Conservation (phyloP, 2,888 invertebrate species). For the Pantelozetes paolii region DNA sequence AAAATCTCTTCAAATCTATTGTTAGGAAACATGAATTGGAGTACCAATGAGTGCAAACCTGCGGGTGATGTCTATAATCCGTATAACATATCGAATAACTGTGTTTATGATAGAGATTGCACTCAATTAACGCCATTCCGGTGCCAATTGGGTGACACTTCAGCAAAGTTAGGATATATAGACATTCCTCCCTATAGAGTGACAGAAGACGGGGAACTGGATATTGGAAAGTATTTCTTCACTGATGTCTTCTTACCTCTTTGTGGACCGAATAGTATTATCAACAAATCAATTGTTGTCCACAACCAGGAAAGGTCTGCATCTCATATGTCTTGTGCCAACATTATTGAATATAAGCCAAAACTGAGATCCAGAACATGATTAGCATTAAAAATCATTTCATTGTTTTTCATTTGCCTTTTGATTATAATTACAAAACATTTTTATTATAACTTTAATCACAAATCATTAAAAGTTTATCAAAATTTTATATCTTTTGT, state of each 20-base stretch:
- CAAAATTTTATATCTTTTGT: too few relatives aligned
- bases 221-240: constrained; percentile 59
- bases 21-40: constrained; percentile 44
- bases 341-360: constrained; percentile 57
- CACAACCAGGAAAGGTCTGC: constrained; percentile 70
- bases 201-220: constrained; percentile 43
- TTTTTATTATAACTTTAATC: too few relatives aligned
- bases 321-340: constrained; percentile 79
- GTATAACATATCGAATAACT: constrained; percentile 58
- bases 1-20: too few relatives aligned
- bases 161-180: constrained; percentile 76
- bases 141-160: constrained; percentile 85
- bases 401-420: background rate
- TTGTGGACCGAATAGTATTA: constrained; percentile 67
- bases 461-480: too few relatives aligned
- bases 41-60: constrained; percentile 47
- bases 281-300: constrained; percentile 78
- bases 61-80: constrained; percentile 73
- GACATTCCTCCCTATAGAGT: constrained; percentile 57
- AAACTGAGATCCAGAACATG: constrained; percentile 19
- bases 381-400: background rate
- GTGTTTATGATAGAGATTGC: constrained; percentile 67
- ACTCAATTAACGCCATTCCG: constrained; percentile 78
- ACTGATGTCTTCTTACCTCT: constrained; percentile 72
- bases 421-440: background rate